phyloP scores from a whole-genome alignment of 2,888 invertebrate species.

The Xestia xanthographa region DNA sequence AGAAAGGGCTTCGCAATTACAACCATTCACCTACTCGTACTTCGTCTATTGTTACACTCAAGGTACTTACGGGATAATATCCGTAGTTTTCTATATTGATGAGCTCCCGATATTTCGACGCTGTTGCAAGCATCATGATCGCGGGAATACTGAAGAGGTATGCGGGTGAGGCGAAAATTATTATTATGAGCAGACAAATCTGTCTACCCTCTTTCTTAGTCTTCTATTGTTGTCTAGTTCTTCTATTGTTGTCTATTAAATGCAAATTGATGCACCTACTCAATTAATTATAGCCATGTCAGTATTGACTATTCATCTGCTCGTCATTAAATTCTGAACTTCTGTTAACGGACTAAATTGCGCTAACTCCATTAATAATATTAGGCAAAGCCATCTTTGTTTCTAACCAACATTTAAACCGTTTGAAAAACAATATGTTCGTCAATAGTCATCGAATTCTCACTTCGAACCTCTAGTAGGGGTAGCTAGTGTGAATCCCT shows the following conservation, averaged over 20 bases:
- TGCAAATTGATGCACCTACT: neutral
- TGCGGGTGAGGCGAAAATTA: no score
- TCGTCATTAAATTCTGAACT: neutral
- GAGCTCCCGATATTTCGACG: no score
- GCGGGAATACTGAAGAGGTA: no score
- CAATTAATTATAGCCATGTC: neutral
- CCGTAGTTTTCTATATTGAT: no score
- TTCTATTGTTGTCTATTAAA: neutral
- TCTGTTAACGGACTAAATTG: neutral
- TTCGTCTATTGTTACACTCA: no score
- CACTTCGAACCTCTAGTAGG: constrained; percentile 33
- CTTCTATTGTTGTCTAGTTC: no score
- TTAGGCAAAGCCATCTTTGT: neutral
- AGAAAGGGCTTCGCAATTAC: neutral
- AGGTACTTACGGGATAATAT: no score
- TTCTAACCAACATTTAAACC: neutral
- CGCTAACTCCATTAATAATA: neutral
- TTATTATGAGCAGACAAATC: no score
- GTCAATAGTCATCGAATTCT: constrained; percentile 21
- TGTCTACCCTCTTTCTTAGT: no score
- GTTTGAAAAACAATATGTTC: neutral
- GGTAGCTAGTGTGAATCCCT: constrained; percentile 56
- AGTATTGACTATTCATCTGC: neutral
- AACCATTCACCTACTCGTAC: neutral
- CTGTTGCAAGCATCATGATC: no score